Evolutionary conservation across 2,797 vertebrate genomes (phyloP).

Genomic region (Gambusia yucatana): DNA sequence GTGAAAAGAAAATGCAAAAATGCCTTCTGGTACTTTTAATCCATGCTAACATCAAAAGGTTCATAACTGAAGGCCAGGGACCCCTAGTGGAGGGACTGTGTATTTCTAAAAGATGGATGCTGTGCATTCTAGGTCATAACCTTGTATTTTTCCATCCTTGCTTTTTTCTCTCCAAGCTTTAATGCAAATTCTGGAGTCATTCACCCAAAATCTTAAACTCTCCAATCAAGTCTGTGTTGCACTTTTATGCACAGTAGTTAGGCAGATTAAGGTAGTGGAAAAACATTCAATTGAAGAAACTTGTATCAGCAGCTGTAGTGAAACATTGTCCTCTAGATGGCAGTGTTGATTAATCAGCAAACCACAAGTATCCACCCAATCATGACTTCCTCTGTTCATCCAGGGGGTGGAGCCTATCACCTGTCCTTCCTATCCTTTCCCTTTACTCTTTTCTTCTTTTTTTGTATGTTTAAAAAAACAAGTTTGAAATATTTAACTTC

Average conservation of each 20-base stretch:
- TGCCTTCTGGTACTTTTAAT: constrained; percentile 16
- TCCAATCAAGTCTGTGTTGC: not conserved
- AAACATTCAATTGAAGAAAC: not conserved
- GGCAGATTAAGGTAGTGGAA: not conserved
- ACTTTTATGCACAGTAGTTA: not conserved
- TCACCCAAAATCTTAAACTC: constrained; percentile 4
- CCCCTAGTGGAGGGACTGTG: constrained; percentile 53
- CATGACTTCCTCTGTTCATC: not conserved
- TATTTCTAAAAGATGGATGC: constrained; percentile 64
- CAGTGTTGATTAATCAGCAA: not conserved
- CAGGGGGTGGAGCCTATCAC: not conserved
- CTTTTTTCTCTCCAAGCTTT: constrained; percentile 1
- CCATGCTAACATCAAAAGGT: not conserved
- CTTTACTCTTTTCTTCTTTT: not conserved
- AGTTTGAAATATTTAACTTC: not conserved
- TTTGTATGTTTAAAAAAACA: not conserved
- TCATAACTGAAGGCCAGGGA: constrained; percentile 29
- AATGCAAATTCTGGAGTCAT: not conserved
- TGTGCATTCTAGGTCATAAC: constrained; percentile 60
- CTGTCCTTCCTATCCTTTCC: not conserved
- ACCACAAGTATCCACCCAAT: not conserved
- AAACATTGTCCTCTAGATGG: not conserved
- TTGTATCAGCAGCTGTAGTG: not conserved
- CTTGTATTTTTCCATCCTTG: constrained; percentile 28
- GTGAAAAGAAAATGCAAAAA: not conserved